phyloP scores from a whole-genome alignment of 2,113 vertebrate genomes.

The Colistium nudipinnis region DNA sequence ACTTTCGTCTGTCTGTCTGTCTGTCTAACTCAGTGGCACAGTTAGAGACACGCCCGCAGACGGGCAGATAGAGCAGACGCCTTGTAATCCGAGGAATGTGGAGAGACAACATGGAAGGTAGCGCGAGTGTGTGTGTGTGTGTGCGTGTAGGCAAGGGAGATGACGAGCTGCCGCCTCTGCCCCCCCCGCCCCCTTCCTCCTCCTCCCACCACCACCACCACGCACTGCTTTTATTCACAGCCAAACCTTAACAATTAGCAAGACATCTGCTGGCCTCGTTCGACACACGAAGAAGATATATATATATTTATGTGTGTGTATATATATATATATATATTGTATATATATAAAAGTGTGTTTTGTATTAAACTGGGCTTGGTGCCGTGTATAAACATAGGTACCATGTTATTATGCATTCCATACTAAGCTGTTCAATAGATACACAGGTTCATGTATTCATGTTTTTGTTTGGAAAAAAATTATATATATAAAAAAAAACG shows the following conservation, averaged over 20 bases:
- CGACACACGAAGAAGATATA: not conserved
- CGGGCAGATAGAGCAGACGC: constrained; percentile 63
- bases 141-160: constrained; percentile 35
- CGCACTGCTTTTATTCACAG: constrained; percentile 56
- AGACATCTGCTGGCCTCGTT: constrained; percentile 20
- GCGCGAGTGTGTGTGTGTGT: constrained; percentile 46
- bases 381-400: too few species aligned
- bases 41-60: constrained; percentile 50
- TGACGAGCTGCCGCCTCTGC: constrained; percentile 25
- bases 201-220: not conserved
- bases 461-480: too few species aligned
- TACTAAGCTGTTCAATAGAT: too few species aligned
- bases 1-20: constrained; percentile 8
- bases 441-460: too few species aligned
- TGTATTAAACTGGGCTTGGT: too few species aligned
- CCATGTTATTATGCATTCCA: too few species aligned
- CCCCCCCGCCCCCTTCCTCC: not conserved
- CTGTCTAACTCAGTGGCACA: constrained; percentile 18
- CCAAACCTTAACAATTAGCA: constrained; percentile 36
- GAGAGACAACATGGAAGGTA: constrained; percentile 52
- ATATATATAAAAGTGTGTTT: too few species aligned
- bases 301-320: too few species aligned
- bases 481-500: too few species aligned
- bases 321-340: too few species aligned
- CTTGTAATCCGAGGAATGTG: constrained; percentile 69